A percentile compares a stretch with the other conserved stretches of the same genome.
These are phyloP conservation scores for Cyclopterus lumpus DNA, from an alignment of 2,797 vertebrate species.

Conservation along the genomic window DNA sequence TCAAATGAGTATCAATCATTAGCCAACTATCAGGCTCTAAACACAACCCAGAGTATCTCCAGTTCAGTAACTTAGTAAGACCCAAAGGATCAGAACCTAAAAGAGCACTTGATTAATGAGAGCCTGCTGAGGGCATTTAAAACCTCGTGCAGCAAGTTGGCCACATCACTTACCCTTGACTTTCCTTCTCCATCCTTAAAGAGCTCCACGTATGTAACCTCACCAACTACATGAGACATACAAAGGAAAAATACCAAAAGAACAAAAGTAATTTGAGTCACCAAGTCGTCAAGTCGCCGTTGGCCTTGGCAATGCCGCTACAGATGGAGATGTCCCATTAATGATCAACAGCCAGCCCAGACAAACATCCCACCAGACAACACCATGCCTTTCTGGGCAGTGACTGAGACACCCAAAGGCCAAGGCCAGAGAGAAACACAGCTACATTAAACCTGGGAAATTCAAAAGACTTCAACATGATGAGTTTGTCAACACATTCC, in stretches of 20 bases:
- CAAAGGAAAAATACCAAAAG: conserved; percentile 99
- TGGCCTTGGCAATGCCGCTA: conserved; percentile 97
- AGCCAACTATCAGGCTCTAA: conserved; percentile 82
- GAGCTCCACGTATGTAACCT: conserved; percentile 99
- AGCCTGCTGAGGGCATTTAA: conserved; percentile 98
- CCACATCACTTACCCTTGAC: conserved; percentile 99
- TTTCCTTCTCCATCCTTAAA: conserved; percentile 99
- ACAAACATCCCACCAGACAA: conserved; percentile 95
- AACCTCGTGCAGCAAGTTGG: conserved; percentile 96
- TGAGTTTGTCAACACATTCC: conserved; percentile 93
- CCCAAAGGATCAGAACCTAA: conserved; percentile 80
- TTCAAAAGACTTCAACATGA: conserved; percentile 91
- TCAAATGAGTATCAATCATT: conserved; percentile 82
- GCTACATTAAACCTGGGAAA: conserved; percentile 92
- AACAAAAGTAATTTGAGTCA: conserved; percentile 99
- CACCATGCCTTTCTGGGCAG: conserved; percentile 92
- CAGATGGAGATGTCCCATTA: conserved; percentile 94
- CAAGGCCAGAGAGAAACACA: conserved; percentile 92
- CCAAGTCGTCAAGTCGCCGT: conserved; percentile 94
- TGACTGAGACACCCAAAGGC: conserved; percentile 93
- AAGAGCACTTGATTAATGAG: conserved; percentile 83
- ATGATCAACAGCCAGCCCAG: conserved; percentile 98
- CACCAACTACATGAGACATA: conserved; percentile 99
- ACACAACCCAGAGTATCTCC: conserved; percentile 81
- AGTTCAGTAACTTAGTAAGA: conserved; percentile 79